Percentiles rank a stretch among this genome's conserved stretches.
Evolutionary conservation across 1,140 invertebrate genomes (phyloP).

Genomic region (Laupala kohalensis): DNA sequence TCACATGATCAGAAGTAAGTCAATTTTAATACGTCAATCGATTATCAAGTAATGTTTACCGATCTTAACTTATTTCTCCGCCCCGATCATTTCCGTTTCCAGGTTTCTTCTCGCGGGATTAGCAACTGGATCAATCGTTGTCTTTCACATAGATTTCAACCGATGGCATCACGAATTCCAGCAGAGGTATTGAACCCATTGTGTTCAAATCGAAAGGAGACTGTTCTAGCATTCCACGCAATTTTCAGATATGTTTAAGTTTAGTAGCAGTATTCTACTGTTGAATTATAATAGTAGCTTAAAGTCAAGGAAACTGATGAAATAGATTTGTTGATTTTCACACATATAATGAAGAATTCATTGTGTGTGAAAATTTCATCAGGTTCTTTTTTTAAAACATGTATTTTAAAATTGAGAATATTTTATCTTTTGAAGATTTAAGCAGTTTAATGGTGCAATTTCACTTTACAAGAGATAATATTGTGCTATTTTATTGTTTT

Average conservation of each 20-base stretch:
- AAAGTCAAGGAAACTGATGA: background rate
- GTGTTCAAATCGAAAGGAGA: background rate
- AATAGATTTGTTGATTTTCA: background rate
- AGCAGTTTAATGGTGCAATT: background rate
- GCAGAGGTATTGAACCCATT: constrained; percentile 48
- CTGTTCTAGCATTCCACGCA: background rate
- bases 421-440: background rate
- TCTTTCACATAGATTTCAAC: constrained; percentile 99
- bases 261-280: background rate
- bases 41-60: too few species aligned
- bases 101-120: constrained; percentile 93
- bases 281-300: background rate
- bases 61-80: too few species aligned
- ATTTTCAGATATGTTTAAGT: background rate
- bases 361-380: background rate
- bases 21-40: background rate
- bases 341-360: background rate
- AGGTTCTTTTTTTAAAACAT: background rate
- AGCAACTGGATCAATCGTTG: constrained; percentile 91
- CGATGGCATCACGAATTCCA: constrained; percentile 99
- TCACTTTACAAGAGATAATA: background rate
- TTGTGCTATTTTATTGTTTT: background rate
- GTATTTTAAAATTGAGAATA: background rate
- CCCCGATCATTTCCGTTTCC: background rate
- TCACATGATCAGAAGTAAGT: constrained; percentile 95